Conservation (phyloP, 2,888 invertebrate species). For the Phengaris arion region DNA sequence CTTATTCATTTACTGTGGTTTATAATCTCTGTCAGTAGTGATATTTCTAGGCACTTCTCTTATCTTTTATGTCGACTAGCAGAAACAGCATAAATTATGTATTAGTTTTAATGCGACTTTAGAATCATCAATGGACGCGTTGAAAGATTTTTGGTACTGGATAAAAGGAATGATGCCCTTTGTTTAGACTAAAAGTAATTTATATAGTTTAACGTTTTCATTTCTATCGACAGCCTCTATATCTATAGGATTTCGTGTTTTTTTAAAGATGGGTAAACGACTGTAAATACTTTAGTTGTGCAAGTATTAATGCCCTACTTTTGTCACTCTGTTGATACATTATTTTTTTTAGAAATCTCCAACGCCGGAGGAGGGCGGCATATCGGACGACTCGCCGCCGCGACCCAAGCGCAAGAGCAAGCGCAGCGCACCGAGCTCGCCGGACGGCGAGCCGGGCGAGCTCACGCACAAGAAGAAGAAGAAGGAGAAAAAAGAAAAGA, state of each 20-base stretch:
- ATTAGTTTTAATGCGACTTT: too few relatives aligned
- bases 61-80: too few relatives aligned
- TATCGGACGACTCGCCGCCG: conserved; percentile 68
- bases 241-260: neutral
- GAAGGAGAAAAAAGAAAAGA: conserved; percentile 74
- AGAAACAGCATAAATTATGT: too few relatives aligned
- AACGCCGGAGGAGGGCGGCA: conserved; percentile 69
- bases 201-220: too few relatives aligned
- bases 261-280: neutral
- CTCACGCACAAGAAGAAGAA: conserved; percentile 69
- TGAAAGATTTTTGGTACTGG: too few relatives aligned
- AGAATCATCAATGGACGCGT: too few relatives aligned
- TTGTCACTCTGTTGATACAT: neutral
- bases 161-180: too few relatives aligned
- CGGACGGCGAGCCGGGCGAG: conserved; percentile 52
- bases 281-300: neutral
- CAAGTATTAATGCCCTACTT: neutral
- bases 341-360: conserved; percentile 55
- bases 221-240: too few relatives aligned
- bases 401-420: conserved; percentile 65
- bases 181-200: too few relatives aligned
- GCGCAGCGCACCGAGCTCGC: conserved; percentile 67
- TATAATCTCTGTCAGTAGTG: neutral
- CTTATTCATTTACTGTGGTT: neutral
- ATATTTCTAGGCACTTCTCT: too few relatives aligned